Conservation (phyloP, 2,888 invertebrate species). For the Cremastinae sp. region DNA sequence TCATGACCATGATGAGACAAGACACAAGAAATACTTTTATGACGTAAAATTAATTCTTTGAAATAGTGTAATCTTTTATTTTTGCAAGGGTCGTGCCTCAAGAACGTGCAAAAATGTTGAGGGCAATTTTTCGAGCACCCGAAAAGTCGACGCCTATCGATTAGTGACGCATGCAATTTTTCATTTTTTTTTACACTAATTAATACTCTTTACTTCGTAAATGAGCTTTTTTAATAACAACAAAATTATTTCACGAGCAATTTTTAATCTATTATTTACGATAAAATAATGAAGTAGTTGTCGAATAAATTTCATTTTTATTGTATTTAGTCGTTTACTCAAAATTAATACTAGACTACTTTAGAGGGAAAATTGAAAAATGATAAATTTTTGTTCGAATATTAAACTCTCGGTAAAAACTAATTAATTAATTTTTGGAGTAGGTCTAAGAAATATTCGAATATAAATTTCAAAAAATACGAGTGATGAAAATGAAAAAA, state of each 20-base stretch:
- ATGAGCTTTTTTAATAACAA: not conserved
- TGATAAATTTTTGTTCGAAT: constrained; percentile 34
- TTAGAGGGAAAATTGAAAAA: constrained; percentile 45
- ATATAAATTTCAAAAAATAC: not conserved
- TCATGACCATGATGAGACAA: constrained; percentile 48
- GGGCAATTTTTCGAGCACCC: constrained; percentile 55
- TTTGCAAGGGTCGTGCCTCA: constrained; percentile 59
- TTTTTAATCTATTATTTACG: not conserved
- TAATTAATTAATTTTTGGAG: too few relatives aligned
- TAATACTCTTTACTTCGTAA: constrained; percentile 17
- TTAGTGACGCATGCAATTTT: constrained; percentile 76
- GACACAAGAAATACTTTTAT: constrained; percentile 57
- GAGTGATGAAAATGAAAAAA: not conserved
- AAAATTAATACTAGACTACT: constrained; percentile 47
- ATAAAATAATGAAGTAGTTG: not conserved
- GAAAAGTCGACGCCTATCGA: constrained; percentile 66
- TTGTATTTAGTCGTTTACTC: constrained; percentile 26
- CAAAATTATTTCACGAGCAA: constrained; percentile 1
- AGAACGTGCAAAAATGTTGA: constrained; percentile 68
- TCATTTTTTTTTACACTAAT: constrained; percentile 61
- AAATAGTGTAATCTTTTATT: constrained; percentile 19
- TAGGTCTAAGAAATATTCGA: too few relatives aligned
- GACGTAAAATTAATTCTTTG: constrained; percentile 32
- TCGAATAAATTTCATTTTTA: constrained; percentile 1
- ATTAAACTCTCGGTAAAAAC: not conserved